Evolutionary conservation across 1,140 invertebrate genomes (phyloP), one percentile per base, ranked within the genome.

Genomic region (Pogonomyrmex californicus): DNA sequence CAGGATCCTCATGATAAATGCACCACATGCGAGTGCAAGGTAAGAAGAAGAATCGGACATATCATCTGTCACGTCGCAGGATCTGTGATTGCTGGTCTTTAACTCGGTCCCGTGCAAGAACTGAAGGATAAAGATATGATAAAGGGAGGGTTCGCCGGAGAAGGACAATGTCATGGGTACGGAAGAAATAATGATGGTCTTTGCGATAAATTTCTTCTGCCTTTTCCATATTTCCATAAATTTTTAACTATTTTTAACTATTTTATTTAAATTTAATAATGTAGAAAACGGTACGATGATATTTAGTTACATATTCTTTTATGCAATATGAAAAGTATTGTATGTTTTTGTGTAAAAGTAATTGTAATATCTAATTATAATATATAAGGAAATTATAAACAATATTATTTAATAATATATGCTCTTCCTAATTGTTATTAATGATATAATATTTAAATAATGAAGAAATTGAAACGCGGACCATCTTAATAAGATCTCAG

Each of bases 1-100:
- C 94, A 96, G 88, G 96, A 96, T 82, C 95, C 96, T 66, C 94
- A 96, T 91, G 97, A 97, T 94, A 96, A 96, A 71, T 98, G 97
- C 95, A 96, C 97, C 90, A 96, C 96, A 82, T 98, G 97, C 96
- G 97, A 97, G 95, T 98, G 97, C 95, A 97, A 97, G 96, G 97
- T 98, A 96, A 96, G 96, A 92, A 88, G 90, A 91, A 89, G 88
- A 91, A 76, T 66, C 54, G 49, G 68, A 71, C 49, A 23, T 58
- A 62, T 17, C 76, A 76, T 30, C 44, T 58, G 54, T 62, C 79
- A 60, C 76, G 4, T 78, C 82, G 70, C 73, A 77, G 88, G 88
- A 87, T 36, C 75, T 7, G 17, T 83, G 65, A 78, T 83, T 73
- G 62, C 82, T 86, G 83, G 78, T 86, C 83, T 75, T 68, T 71